Conservation (phyloP, 2,888 invertebrate species). For the Orchestes rusci region DNA sequence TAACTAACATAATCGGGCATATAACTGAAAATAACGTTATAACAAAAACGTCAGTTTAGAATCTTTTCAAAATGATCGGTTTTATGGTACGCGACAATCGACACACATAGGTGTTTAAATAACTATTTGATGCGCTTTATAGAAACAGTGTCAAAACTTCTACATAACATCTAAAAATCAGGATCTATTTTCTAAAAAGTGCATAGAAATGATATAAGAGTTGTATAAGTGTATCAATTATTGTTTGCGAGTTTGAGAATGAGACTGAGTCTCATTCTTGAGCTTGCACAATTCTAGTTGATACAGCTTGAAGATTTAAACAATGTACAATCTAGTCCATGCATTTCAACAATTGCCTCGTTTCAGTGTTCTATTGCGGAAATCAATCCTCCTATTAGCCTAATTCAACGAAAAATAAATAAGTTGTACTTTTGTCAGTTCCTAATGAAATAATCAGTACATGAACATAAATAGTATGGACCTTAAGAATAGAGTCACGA, state of each 20-base stretch:
- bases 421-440: slow-evolving; percentile 23
- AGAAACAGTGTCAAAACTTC: slow-evolving; percentile 25
- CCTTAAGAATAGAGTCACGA: slow-evolving; percentile 4
- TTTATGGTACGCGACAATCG: not conserved
- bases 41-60: too few relatives aligned
- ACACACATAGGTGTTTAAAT: not conserved
- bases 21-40: too few relatives aligned
- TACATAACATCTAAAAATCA: slow-evolving; percentile 59
- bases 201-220: slow-evolving; percentile 44
- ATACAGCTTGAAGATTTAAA: too few relatives aligned
- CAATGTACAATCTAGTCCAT: too few relatives aligned
- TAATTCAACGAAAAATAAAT: slow-evolving; percentile 14
- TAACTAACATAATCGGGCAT: too few relatives aligned
- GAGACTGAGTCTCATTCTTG: too few relatives aligned
- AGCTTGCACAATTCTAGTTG: too few relatives aligned
- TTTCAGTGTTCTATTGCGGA: too few relatives aligned
- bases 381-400: too few relatives aligned
- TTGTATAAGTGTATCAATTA: slow-evolving; percentile 7
- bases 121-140: slow-evolving; percentile 7
- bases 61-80: slow-evolving; percentile 3
- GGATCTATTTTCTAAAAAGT: slow-evolving; percentile 53
- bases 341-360: too few relatives aligned
- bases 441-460: slow-evolving; percentile 23
- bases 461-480: slow-evolving; percentile 13
- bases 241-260: too few relatives aligned